Percentiles rank a stretch among this genome's conserved stretches.
These are phyloP conservation scores for Trochalopteron elliotii DNA, from an alignment of 2,113 vertebrate species.

Conservation along the genomic window DNA sequence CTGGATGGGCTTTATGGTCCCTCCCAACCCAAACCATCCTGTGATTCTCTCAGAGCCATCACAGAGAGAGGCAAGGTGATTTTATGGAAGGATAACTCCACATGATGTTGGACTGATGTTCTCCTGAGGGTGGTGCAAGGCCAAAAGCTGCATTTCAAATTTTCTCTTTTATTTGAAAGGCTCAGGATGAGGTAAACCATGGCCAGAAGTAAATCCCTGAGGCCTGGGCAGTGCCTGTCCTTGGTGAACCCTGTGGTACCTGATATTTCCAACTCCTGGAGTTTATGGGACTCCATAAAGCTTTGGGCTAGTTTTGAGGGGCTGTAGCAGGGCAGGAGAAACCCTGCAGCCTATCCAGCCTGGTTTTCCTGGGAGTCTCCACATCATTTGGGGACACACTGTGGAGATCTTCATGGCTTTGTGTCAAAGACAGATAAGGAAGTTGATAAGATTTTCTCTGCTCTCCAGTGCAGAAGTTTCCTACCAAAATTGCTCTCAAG, in stretches of 20 bases:
- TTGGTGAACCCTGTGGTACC: not conserved
- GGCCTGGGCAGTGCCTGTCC: not conserved
- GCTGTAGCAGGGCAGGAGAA: not conserved
- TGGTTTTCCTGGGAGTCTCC: not conserved
- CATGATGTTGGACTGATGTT: not conserved
- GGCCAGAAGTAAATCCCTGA: not conserved
- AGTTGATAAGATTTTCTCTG: not conserved
- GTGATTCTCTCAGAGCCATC: not conserved
- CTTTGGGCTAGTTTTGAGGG: not conserved
- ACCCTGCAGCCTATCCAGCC: not conserved
- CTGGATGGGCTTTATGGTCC: fast-evolving
- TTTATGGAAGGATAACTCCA: not conserved
- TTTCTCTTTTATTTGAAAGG: not conserved
- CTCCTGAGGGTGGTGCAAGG: not conserved
- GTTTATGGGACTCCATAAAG: not conserved
- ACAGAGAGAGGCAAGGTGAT: too few species aligned
- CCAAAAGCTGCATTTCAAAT: fast-evolving
- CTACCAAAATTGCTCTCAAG: not conserved
- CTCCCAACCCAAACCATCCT: not conserved
- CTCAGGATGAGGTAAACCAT: not conserved
- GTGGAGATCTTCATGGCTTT: not conserved
- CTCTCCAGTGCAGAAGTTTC: not conserved
- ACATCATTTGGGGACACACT: not conserved
- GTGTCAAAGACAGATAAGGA: not conserved
- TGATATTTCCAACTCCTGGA: not conserved